Evolutionary conservation across 2,888 invertebrate genomes (phyloP).

Genomic region (Caenorhabditis afra): DNA sequence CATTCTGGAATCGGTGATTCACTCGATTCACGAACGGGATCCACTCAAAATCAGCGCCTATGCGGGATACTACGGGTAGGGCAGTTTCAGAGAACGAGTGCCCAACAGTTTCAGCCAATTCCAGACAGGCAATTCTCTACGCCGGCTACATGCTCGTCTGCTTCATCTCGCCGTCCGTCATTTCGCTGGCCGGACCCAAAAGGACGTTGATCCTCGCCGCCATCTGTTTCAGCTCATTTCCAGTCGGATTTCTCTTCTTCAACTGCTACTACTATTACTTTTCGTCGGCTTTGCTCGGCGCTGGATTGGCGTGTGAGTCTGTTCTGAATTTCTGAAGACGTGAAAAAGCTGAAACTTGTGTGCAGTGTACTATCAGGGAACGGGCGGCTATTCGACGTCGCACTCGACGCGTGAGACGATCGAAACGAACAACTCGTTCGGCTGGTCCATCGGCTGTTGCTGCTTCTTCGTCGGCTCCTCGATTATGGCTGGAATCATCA

Average conservation of each 20-base stretch:
- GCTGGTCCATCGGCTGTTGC: constrained; percentile 64
- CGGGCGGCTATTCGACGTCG: constrained; percentile 65
- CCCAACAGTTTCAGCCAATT: constrained; percentile 3
- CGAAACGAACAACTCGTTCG: constrained; percentile 61
- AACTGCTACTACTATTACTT: constrained; percentile 63
- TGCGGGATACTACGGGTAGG: constrained; percentile 70
- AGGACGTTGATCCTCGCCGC: constrained; percentile 46
- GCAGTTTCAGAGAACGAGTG: not conserved
- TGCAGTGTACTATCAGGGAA: constrained; percentile 67
- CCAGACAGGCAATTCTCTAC: constrained; percentile 47
- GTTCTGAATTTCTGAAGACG: not conserved
- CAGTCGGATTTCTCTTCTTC: constrained; percentile 64
- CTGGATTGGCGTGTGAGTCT: constrained; percentile 65
- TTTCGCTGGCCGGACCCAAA: constrained; percentile 52
- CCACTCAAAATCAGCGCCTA: constrained; percentile 55
- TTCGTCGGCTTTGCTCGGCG: constrained; percentile 56
- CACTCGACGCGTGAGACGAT: constrained; percentile 65
- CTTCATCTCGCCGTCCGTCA: constrained; percentile 56
- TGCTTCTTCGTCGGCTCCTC: constrained; percentile 36
- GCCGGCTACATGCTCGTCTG: constrained; percentile 60
- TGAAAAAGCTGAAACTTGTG: not conserved
- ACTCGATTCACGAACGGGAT: constrained; percentile 65
- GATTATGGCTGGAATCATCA: constrained; percentile 48
- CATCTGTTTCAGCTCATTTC: constrained; percentile 48
- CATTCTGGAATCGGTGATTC: constrained; percentile 67